Conservation (phyloP, 2,113 vertebrate species). For the Oxyruncus cristatus region DNA sequence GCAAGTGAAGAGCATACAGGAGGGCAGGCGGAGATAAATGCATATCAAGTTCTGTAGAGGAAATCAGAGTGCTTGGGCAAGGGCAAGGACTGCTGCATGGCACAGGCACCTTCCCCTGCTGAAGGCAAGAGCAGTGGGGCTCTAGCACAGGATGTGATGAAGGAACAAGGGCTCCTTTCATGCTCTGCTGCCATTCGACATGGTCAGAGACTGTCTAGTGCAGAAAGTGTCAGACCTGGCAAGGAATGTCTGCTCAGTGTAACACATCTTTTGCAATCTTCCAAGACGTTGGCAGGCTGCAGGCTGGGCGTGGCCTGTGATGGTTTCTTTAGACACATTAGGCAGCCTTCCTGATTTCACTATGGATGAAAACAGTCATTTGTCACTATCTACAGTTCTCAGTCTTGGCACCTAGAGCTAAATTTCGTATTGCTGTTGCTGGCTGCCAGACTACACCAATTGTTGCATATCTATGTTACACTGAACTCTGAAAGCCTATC, state of each 20-base stretch:
- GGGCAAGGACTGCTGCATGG: not conserved
- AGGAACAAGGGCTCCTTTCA: not conserved
- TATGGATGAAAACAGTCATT: not conserved
- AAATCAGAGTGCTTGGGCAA: not conserved
- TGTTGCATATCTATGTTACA: not conserved
- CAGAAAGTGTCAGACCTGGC: not conserved
- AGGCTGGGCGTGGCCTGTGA: not conserved
- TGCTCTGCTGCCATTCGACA: fast-evolving
- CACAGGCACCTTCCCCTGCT: not conserved
- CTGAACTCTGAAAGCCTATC: not conserved
- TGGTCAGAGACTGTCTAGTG: not conserved
- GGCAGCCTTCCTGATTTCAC: slow-evolving; percentile 37
- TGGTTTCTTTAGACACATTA: slow-evolving; percentile 18
- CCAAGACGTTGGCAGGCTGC: not conserved
- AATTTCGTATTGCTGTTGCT: not conserved
- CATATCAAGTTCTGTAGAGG: fast-evolving
- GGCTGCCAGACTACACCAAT: not conserved
- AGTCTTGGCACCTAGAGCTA: not conserved
- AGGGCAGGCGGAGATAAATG: not conserved
- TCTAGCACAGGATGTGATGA: fast-evolving
- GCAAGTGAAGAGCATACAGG: not conserved
- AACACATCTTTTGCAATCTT: not conserved
- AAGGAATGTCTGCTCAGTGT: not conserved
- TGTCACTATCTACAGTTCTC: not conserved
- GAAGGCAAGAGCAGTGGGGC: not conserved